phyloP scores from a whole-genome alignment of 2,888 invertebrate genomes.

The Eupithecia subfuscata region DNA sequence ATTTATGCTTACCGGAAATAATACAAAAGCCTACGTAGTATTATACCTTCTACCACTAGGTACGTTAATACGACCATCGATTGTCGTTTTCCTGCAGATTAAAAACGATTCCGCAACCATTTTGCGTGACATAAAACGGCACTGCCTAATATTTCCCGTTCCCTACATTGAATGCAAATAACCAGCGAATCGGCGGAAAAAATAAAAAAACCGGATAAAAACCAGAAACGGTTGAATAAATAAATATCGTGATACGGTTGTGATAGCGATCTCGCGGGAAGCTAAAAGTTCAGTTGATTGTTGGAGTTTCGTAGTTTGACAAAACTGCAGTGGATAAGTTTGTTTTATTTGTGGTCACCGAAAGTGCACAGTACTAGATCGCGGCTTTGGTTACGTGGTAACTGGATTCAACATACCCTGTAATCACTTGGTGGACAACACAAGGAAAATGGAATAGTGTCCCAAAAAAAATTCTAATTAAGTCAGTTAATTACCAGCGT shows the following conservation, averaged over 20 bases:
- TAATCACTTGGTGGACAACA: neutral
- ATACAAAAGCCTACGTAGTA: neutral
- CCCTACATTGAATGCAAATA: slow-evolving; percentile 26
- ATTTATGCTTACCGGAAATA: neutral
- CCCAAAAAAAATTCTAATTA: too few relatives aligned
- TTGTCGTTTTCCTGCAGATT: slow-evolving; percentile 7
- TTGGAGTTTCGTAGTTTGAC: slow-evolving; percentile 12
- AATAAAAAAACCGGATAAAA: slow-evolving; percentile 22
- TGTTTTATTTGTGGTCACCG: neutral
- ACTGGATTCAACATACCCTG: neutral
- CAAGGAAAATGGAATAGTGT: too few relatives aligned
- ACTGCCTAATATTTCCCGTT: slow-evolving; percentile 16
- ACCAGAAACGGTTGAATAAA: slow-evolving; percentile 21
- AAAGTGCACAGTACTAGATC: neutral
- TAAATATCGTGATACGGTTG: slow-evolving; percentile 27
- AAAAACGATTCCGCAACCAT: slow-evolving; percentile 19
- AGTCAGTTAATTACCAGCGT: too few relatives aligned
- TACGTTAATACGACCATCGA: neutral
- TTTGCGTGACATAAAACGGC: slow-evolving; percentile 25
- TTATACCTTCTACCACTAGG: neutral
- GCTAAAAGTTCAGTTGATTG: slow-evolving; percentile 22
- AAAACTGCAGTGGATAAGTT: neutral
- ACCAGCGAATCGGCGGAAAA: slow-evolving; percentile 15
- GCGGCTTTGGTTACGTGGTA: neutral
- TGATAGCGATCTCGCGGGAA: slow-evolving; percentile 23